Base-by-base conservation (phyloP, 2,888 invertebrate genomes). In the Mesorhabditis belari region DNA sequence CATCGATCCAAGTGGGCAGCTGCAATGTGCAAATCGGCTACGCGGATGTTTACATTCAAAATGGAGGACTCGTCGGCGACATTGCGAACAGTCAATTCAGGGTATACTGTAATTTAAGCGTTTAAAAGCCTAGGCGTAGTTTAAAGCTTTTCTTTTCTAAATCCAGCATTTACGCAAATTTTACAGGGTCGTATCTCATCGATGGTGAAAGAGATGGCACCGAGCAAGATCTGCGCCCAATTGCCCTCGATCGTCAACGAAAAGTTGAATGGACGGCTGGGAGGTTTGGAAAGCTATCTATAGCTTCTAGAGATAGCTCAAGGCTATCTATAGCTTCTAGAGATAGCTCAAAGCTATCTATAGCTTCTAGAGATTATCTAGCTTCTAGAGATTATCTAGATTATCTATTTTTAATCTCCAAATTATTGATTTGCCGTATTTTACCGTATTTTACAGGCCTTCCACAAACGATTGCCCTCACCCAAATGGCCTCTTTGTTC, bases 31-130 rank as follows among this genome's bases (percentile, higher is more conserved):
- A 67, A 21, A 65, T 78, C 44, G 76, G 76, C 19, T 78, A 77
- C 58, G 70, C 75, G 9, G 77, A 78, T 61, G 75, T 71, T 3
- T 78, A 71, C 64, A 77, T 78, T 49, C 71, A 77, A 64, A 78
- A 78, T 61, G 78, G 77, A 56, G 78, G 77, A 25, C 66, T 78
- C 17, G 66, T 78, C 54, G 78, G 78, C 56, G 74, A 77, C 50
- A 69, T 78, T 61, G 74, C 73, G 51, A 78, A 78, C 70, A 72
- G 69, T 26, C 73, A 76, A 55, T 78, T 78, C 69, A 64, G 77
- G 64, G 76, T 77, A 25, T 60, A 44, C 12, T n/a, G 12, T n/a
- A 44, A 44, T 44, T 44, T 44, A 12, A 44, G n/a, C 44, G n/a
- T 44, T 44, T 19, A 2, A n/a, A 19, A 17, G 23, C n/a, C 52